A percentile compares a stretch with the other conserved stretches of the same genome.
Evolutionary conservation across 2,888 invertebrate genomes (phyloP).

Genomic region (Drosophila falleni): DNA sequence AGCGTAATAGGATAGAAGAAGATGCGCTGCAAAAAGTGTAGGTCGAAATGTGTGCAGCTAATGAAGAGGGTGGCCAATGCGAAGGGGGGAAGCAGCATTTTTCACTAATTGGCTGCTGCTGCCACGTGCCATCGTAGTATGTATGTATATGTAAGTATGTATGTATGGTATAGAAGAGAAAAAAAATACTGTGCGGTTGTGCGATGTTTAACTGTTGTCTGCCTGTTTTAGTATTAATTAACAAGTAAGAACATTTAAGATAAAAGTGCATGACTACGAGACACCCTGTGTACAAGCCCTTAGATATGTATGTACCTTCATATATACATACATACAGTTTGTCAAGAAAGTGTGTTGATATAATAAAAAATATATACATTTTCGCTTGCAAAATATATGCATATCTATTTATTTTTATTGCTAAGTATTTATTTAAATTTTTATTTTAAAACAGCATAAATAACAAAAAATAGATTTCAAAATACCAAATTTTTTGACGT

Average conservation of each 20-base stretch:
- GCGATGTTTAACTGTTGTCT: constrained; percentile 1
- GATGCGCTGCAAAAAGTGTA: constrained; percentile 82
- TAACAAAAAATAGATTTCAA: too few relatives aligned
- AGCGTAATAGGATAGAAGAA: constrained; percentile 84
- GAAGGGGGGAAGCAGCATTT: constrained; percentile 40
- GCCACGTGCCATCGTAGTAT: constrained; percentile 17
- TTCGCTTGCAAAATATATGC: too few relatives aligned
- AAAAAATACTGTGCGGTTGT: neutral
- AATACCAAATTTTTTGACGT: too few relatives aligned
- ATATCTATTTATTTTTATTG: too few relatives aligned
- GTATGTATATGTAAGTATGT: too few relatives aligned
- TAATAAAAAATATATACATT: too few relatives aligned
- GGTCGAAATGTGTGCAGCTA: constrained; percentile 83
- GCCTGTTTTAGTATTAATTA: constrained; percentile 58
- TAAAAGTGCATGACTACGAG: neutral
- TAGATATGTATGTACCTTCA: too few relatives aligned
- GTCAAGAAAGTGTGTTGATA: too few relatives aligned
- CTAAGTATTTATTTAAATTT: too few relatives aligned
- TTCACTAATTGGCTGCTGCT: constrained; percentile 82
- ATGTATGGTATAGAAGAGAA: neutral
- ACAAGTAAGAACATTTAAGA: neutral
- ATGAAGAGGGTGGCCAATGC: constrained; percentile 77
- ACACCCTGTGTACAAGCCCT: neutral
- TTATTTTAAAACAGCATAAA: too few relatives aligned
- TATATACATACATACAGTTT: too few relatives aligned